Conservation (phyloP, 2,113 vertebrate species). For the Tragulus kanchil region DNA sequence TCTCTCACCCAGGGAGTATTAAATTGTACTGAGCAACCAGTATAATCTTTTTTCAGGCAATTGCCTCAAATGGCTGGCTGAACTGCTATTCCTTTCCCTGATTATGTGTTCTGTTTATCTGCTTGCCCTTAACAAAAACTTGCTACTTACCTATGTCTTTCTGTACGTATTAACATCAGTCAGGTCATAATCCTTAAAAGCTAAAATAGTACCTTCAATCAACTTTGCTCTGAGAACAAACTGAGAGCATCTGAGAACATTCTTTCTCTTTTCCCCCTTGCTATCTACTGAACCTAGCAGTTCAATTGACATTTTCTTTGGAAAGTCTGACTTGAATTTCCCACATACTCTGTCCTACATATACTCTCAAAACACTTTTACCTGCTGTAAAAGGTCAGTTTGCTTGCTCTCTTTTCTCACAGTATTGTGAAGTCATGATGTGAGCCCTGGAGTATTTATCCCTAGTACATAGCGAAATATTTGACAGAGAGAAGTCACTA, state of each 20-base stretch:
- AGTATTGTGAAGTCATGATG: background rate
- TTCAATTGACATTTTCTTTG: background rate
- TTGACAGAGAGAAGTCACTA: background rate
- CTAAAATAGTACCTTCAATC: conserved; percentile 6
- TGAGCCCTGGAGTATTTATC: background rate
- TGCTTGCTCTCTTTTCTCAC: background rate
- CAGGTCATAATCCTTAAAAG: background rate
- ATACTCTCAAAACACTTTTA: background rate
- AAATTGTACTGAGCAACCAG: background rate
- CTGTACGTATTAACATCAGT: background rate
- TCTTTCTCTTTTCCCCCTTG: background rate
- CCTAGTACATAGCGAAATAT: background rate
- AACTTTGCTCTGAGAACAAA: background rate
- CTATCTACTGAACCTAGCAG: background rate
- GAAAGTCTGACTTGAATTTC: background rate
- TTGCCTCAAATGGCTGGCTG: conserved; percentile 10
- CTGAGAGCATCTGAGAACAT: background rate
- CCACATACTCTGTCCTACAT: background rate
- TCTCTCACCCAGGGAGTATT: background rate
- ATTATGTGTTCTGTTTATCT: background rate
- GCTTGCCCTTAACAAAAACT: background rate
- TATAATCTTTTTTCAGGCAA: conserved; percentile 10
- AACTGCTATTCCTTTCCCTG: background rate
- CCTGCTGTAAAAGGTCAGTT: background rate
- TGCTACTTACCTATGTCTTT: background rate